Evolutionary conservation across 2,113 vertebrate species (phyloP), one percentile per base, ranked within the genome.

Genomic region (Conger conger): DNA sequence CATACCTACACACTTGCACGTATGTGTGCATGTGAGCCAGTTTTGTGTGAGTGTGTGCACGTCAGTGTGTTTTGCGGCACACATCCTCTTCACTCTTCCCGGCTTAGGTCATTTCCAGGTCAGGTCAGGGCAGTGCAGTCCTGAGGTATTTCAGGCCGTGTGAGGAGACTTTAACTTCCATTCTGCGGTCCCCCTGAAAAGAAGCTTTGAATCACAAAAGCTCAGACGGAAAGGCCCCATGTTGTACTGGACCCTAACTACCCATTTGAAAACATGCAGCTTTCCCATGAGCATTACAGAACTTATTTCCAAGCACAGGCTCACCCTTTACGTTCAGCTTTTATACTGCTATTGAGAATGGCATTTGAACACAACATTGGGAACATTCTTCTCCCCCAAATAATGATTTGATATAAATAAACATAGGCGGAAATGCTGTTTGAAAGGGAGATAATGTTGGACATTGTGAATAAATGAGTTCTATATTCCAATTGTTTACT

Each of bases 101-200:
- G 33, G 3, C 45, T 54, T 11, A 37, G 85, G 57, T 84, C 86
- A 87, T 84, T 79, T 38, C 68, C n/a, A 73, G 68, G 68, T 33
- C 68, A 73, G 20, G 57, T 23, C 57, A 63, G n/a, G 6, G 27
- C 68, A 27, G n/a, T n/a, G 27, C 68, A 73, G 68, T 23, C 16
- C 68, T 73, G 18, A 27, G 68, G 68, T 11, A 15, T 73, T 73
- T n/a, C 68, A 73, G n/a, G 5, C 68, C 27, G 13, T 73, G n/a
- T 73, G 4, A 73, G n/a, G 3, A 0, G n/a, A 30, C n/a, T 33
- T 1, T 73, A 9, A 33, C 68, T 73, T 2, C n/a, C n/a, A 73
- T 30, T 11, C 13, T 33, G n/a, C 13, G 68, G 27, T 73, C 68
- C 27, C n/a, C 20, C 20, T 63, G 20, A 63, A 63, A 63, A 18